Conservation (phyloP, 1,140 invertebrate genomes). For the Rhopalosiphum maidis region DNA sequence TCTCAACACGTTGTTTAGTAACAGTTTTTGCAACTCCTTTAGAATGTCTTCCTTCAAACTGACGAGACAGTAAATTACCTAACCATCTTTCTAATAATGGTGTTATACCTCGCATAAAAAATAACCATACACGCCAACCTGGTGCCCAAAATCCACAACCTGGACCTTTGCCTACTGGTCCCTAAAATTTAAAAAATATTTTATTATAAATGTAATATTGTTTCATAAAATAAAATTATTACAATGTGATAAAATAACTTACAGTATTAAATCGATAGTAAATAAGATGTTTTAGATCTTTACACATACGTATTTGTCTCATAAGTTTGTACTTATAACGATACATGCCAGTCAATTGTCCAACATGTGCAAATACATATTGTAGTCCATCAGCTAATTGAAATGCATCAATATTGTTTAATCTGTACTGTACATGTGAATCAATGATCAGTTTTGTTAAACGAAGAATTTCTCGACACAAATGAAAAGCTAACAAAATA, state of each 20-base stretch:
- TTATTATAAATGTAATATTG: neutral
- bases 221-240: neutral
- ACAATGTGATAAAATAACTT: slow-evolving; percentile 62
- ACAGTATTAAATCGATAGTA: slow-evolving; percentile 99
- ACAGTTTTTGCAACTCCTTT: slow-evolving; percentile 99
- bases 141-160: slow-evolving; percentile 99
- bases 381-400: slow-evolving; percentile 98
- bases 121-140: slow-evolving; percentile 99
- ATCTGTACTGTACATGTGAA: slow-evolving; percentile 97
- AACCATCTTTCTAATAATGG: slow-evolving; percentile 97
- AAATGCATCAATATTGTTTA: slow-evolving; percentile 99
- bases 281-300: slow-evolving; percentile 98
- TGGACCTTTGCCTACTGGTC: slow-evolving; percentile 97
- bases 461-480: slow-evolving; percentile 97
- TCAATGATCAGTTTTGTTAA: slow-evolving; percentile 98
- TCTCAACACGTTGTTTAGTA: slow-evolving; percentile 98
- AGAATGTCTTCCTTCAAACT: slow-evolving; percentile 98
- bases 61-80: slow-evolving; percentile 95
- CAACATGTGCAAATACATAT: slow-evolving; percentile 99
- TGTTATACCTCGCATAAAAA: slow-evolving; percentile 99
- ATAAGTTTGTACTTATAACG: slow-evolving; percentile 99
- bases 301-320: slow-evolving; percentile 99
- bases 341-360: slow-evolving; percentile 99
- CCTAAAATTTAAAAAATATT: slow-evolving; percentile 67
- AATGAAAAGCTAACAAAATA: slow-evolving; percentile 84